phyloP scores from a whole-genome alignment of 2,888 invertebrate genomes.

The Frankliniella intonsa region DNA sequence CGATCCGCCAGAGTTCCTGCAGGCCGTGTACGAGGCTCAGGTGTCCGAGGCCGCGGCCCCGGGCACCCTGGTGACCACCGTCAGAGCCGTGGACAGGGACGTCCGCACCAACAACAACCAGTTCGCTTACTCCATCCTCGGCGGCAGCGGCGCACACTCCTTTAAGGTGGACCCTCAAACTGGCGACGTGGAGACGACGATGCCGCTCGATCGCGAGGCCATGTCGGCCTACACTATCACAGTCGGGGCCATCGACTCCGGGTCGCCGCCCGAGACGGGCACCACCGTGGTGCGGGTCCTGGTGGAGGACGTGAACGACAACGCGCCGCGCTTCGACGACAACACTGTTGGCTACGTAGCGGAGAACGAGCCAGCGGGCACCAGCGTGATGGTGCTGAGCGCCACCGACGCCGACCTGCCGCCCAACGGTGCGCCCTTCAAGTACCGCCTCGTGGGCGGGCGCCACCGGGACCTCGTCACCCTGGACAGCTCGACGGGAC shows the following conservation, averaged over 20 bases:
- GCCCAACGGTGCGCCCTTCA: constrained; percentile 87
- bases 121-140: constrained; percentile 83
- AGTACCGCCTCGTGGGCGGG: constrained; percentile 72
- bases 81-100: constrained; percentile 87
- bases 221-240: constrained; percentile 68
- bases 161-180: constrained; percentile 82
- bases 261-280: constrained; percentile 87
- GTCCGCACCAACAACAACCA: constrained; percentile 86
- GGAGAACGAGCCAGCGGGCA: constrained; percentile 82
- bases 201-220: constrained; percentile 77
- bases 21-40: constrained; percentile 68
- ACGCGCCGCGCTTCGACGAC: constrained; percentile 77
- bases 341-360: constrained; percentile 68
- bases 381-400: constrained; percentile 75
- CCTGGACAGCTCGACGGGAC: constrained; percentile 73
- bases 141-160: constrained; percentile 74
- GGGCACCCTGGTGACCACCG: constrained; percentile 69
- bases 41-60: constrained; percentile 73
- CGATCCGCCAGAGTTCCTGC: constrained; percentile 90
- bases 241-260: constrained; percentile 84
- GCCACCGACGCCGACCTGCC: constrained; percentile 86
- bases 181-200: constrained; percentile 72
- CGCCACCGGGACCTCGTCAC: constrained; percentile 70
- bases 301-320: constrained; percentile 86
- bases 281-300: constrained; percentile 76